Evolutionary conservation across 2,113 vertebrate species (phyloP), one percentile per base, ranked within the genome.

Genomic region (Caranx melampygus): DNA sequence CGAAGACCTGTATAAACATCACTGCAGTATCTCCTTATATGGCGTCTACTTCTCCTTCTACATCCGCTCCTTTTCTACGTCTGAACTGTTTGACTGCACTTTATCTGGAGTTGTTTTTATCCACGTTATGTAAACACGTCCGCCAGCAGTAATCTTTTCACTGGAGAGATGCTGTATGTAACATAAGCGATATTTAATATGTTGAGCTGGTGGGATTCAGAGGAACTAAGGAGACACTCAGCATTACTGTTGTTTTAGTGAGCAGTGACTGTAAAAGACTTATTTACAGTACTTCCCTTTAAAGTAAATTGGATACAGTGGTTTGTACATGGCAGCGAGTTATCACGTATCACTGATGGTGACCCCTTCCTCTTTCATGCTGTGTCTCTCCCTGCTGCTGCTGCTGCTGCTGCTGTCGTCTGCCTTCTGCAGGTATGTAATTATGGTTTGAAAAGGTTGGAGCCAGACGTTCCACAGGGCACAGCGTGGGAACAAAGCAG

Each of bases 351-450:
- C 69, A 75, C 45, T 40, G 44, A 65, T 69, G 58, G 58, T 49
- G 45, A 87, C 72, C 37, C 62, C 5, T 31, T 75, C 72, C 61
- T 35, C 35, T 69, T 78, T 82, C 75, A 82, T 75, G 85, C 87
- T 79, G 74, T 26, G 76, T 77, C 81, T 80, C 45, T 67, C 79
- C 83, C 80, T 85, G 45, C 83, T 90, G 26, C 26, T 26, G 26
- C 80, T 85, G 45, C 83, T 90, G 26, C 26, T 26, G 26, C 73
- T 51, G 71, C 89, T 88, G 90, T 90, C 90, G 91, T 92, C 85
- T 91, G 82, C 34, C 26, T 93, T 92, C 85, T 86, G 87, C 85
- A 94, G 93, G 92, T 92, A 82, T 93, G 84, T 89, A 93, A 94
- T 95, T 92, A 92, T 85, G 86, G 81, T 90, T 91, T 90, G 79